phyloP scores from a whole-genome alignment of 2,888 invertebrate genomes.

The Drosophila aldrichi region DNA sequence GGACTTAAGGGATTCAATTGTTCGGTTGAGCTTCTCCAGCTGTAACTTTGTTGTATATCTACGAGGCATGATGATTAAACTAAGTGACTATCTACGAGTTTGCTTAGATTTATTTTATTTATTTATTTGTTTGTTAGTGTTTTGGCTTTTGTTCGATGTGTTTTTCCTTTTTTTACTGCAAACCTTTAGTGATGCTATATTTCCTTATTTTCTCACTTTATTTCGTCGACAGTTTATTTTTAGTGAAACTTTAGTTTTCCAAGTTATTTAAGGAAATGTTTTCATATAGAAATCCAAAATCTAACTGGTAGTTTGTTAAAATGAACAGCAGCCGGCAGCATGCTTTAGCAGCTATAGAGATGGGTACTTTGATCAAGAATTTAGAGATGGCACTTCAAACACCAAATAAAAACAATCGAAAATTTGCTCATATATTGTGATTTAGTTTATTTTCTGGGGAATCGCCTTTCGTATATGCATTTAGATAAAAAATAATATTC shows the following conservation, averaged over 20 bases:
- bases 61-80: constrained; percentile 14
- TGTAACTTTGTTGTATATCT: constrained; percentile 8
- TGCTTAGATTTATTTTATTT: neutral
- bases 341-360: constrained; percentile 15
- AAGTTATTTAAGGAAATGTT: neutral
- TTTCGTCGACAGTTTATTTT: neutral
- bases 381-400: neutral
- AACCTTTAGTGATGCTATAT: constrained; percentile 4
- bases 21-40: constrained; percentile 12
- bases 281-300: neutral
- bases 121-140: constrained; percentile 2
- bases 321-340: constrained; percentile 11
- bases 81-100: neutral
- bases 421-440: neutral
- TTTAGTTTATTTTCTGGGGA: neutral
- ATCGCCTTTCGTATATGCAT: neutral
- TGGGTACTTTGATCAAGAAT: constrained; percentile 10
- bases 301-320: constrained; percentile 17
- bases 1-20: constrained; percentile 1
- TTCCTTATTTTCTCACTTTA: neutral
- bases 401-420: neutral
- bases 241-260: neutral
- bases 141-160: constrained; percentile 5
- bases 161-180: neutral
- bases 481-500: neutral